phyloP scores from a whole-genome alignment of 2,888 invertebrate species.

The Gymnocheta viridis region DNA sequence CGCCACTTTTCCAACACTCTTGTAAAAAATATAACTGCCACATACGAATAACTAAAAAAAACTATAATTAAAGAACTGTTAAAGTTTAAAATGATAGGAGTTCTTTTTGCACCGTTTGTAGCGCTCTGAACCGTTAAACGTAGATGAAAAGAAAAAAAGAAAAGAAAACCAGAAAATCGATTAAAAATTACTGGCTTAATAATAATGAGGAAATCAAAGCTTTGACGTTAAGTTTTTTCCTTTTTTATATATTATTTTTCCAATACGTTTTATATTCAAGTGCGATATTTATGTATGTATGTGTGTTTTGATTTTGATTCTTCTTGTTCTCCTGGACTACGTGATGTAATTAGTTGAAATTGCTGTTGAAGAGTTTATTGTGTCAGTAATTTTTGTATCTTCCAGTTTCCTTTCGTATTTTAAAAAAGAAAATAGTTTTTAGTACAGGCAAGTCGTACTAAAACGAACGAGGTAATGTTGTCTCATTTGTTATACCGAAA shows the following conservation, averaged over 20 bases:
- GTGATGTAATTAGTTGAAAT: slow-evolving; percentile 63
- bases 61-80: slow-evolving; percentile 64
- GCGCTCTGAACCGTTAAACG: not conserved
- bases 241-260: not conserved
- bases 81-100: slow-evolving; percentile 39
- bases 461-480: too few species aligned
- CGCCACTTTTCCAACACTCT: slow-evolving; percentile 42
- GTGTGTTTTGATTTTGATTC: not conserved
- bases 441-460: too few species aligned
- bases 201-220: slow-evolving; percentile 54
- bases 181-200: slow-evolving; percentile 46
- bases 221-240: slow-evolving; percentile 13
- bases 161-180: slow-evolving; percentile 50
- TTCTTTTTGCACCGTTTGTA: slow-evolving; percentile 25
- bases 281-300: not conserved
- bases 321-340: slow-evolving; percentile 37
- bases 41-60: slow-evolving; percentile 15
- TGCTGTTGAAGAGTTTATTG: slow-evolving; percentile 36
- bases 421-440: too few species aligned
- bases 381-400: not conserved
- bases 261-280: slow-evolving; percentile 16
- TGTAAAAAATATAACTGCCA: slow-evolving; percentile 1
- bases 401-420: slow-evolving; percentile 5
- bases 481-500: too few species aligned
- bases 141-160: not conserved